Evolutionary conservation across 2,797 vertebrate species (phyloP).

Genomic region (Cottoperca gobio): DNA sequence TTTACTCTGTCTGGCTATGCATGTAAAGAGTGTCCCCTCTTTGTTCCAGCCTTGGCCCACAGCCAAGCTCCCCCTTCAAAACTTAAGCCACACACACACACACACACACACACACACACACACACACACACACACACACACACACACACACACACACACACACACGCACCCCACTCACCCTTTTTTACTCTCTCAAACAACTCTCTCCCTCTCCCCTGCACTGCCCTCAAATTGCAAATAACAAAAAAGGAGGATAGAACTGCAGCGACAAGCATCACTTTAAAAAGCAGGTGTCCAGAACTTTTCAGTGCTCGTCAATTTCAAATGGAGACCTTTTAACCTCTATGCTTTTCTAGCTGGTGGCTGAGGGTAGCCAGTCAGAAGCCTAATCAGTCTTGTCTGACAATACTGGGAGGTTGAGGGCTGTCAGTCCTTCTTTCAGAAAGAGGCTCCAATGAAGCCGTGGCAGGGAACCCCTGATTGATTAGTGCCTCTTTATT

Average conservation of each 20-base stretch:
- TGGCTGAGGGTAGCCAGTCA: slow-evolving; percentile 83
- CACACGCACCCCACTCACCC: slow-evolving; percentile 54
- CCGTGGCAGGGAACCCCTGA: slow-evolving; percentile 79
- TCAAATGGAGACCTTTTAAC: slow-evolving; percentile 85
- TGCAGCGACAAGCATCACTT: slow-evolving; percentile 81
- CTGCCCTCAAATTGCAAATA: slow-evolving; percentile 78
- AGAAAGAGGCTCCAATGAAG: slow-evolving; percentile 80
- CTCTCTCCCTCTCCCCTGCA: slow-evolving; percentile 65
- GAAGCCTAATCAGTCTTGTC: slow-evolving; percentile 82
- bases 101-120: slow-evolving; percentile 40
- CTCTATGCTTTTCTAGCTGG: slow-evolving; percentile 79
- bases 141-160: slow-evolving; percentile 33
- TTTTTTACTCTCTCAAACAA: slow-evolving; percentile 70
- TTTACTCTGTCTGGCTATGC: slow-evolving; percentile 87
- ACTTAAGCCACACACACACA: slow-evolving; percentile 75
- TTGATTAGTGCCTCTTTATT: slow-evolving; percentile 87
- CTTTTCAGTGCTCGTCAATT: slow-evolving; percentile 81
- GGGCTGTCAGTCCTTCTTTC: slow-evolving; percentile 85
- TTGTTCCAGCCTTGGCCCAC: slow-evolving; percentile 83
- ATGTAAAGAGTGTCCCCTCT: slow-evolving; percentile 89
- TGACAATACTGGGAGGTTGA: slow-evolving; percentile 85
- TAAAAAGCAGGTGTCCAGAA: slow-evolving; percentile 88
- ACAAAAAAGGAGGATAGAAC: slow-evolving; percentile 79
- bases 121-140: slow-evolving; percentile 34
- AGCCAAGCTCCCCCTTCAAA: slow-evolving; percentile 86